Percentiles rank a stretch among this genome's conserved stretches.
phyloP scores from a whole-genome alignment of 2,797 vertebrate genomes.

The Linurgus olivaceus region DNA sequence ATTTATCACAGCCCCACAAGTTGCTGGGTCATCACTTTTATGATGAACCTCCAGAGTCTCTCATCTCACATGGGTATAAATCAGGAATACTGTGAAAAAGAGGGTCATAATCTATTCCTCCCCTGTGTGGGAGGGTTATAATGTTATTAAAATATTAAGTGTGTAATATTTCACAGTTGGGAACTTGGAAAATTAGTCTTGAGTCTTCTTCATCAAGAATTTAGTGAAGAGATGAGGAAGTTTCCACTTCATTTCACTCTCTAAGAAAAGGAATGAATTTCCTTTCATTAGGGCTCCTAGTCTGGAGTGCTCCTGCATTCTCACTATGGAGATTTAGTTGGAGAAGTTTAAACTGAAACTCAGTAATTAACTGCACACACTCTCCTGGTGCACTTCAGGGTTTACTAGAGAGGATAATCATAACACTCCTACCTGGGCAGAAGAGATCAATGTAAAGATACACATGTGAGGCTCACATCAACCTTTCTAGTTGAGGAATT shows the following conservation, averaged over 20 bases:
- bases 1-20: constrained; percentile 11
- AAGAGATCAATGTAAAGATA: background rate
- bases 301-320: background rate
- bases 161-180: background rate
- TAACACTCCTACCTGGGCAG: background rate
- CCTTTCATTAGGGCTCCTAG: background rate
- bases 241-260: background rate
- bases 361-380: background rate
- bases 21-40: constrained; percentile 31
- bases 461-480: rapidly evolving
- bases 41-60: background rate
- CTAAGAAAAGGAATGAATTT: background rate
- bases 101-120: background rate
- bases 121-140: background rate
- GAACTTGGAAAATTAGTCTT: background rate
- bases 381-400: background rate
- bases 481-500: too few relatives aligned
- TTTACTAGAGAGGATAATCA: background rate
- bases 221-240: background rate
- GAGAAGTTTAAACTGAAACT: background rate
- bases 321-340: background rate
- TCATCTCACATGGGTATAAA: constrained; percentile 4
- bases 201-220: background rate
- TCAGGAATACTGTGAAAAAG: background rate
- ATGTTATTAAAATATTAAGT: background rate